A percentile compares a stretch with the other conserved stretches of the same genome.
Evolutionary conservation across 2,888 invertebrate species (phyloP).

Genomic region (Crossocerus cetratus): DNA sequence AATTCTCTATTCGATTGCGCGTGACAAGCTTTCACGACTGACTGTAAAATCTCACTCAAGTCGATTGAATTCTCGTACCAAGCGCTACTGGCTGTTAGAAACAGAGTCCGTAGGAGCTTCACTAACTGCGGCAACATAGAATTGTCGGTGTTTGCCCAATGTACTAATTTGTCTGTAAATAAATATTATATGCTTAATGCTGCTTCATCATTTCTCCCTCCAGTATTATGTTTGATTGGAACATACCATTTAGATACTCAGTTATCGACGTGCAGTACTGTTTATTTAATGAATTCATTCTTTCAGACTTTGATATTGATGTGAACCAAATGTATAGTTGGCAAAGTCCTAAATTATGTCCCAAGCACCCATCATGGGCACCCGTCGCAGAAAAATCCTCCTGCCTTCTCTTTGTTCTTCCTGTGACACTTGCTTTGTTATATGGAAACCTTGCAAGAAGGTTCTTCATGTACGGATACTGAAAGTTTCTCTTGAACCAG

Average conservation of each 20-base stretch:
- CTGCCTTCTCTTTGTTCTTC: constrained; percentile 71
- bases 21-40: constrained; percentile 58
- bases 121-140: constrained; percentile 56
- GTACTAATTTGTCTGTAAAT: constrained; percentile 62
- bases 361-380: constrained; percentile 76
- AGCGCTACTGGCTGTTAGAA: constrained; percentile 65
- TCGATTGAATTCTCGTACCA: constrained; percentile 65
- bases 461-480: constrained; percentile 79
- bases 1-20: constrained; percentile 61
- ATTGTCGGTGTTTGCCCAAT: constrained; percentile 58
- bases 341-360: constrained; percentile 79
- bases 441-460: constrained; percentile 82
- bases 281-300: constrained; percentile 75
- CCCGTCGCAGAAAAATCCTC: constrained; percentile 76
- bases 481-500: constrained; percentile 79
- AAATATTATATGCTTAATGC: background rate
- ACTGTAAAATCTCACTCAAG: constrained; percentile 61
- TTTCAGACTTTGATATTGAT: constrained; percentile 78
- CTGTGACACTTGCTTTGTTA: constrained; percentile 73
- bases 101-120: constrained; percentile 64
- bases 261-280: constrained; percentile 74
- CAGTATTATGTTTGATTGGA: constrained; percentile 20
- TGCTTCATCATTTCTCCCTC: no score
- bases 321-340: constrained; percentile 73
- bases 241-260: constrained; percentile 78